Percentiles rank a stretch among this genome's conserved stretches.
Conservation (phyloP, 2,113 vertebrate species). For the Charadrius vociferus region DNA sequence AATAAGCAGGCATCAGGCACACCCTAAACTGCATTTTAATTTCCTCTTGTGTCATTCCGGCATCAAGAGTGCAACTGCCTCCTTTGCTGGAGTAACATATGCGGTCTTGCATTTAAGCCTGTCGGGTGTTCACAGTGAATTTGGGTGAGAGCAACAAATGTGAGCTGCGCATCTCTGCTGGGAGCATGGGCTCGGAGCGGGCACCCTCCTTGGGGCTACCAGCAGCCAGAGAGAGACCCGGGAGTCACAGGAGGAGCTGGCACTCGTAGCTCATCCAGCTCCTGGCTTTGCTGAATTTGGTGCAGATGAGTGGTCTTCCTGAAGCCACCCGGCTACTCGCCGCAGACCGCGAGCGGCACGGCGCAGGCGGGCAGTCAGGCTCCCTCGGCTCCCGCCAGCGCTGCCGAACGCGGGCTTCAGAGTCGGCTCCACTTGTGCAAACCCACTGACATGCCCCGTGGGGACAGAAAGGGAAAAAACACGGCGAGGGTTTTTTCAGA, state of each 20-base stretch:
- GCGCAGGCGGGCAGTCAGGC: neutral
- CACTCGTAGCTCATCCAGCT: neutral
- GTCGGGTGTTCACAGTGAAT: neutral
- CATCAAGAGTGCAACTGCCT: neutral
- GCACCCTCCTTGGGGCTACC: accelerated
- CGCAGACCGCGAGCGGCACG: neutral
- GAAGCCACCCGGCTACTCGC: neutral
- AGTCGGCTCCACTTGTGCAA: neutral
- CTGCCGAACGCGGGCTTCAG: accelerated
- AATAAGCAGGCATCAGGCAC: neutral
- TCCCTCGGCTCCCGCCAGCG: neutral
- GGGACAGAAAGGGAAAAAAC: neutral
- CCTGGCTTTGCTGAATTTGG: neutral
- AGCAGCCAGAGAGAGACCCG: neutral
- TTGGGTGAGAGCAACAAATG: accelerated
- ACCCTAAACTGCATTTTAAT: neutral
- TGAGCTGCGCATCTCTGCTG: accelerated
- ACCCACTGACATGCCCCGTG: neutral
- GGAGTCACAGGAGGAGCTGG: neutral
- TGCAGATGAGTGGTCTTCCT: neutral
- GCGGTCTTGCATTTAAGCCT: neutral
- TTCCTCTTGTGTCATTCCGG: neutral
- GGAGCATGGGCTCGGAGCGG: neutral
- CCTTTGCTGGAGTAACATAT: neutral
- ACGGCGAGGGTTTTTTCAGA: neutral